These are phyloP conservation scores for Ariolimax columbianus DNA, from an alignment of 2,888 invertebrate species.

Conservation along the genomic window DNA sequence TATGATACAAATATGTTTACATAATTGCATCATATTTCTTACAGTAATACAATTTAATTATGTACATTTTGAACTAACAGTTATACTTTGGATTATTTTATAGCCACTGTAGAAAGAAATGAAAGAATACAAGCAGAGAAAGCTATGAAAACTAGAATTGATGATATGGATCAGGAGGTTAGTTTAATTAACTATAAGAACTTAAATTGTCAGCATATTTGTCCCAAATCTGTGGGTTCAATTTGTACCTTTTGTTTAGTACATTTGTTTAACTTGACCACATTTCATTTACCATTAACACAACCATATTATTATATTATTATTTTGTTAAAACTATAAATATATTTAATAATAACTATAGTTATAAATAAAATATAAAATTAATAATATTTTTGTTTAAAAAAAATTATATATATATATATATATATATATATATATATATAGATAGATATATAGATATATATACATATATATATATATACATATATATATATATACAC, in stretches of 20 bases:
- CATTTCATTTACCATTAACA: neutral
- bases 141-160: constrained; percentile 55
- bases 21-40: neutral
- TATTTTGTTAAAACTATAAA: too few species aligned
- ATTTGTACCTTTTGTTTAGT: neutral
- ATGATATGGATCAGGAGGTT: constrained; percentile 60
- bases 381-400: too few species aligned
- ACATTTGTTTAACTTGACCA: neutral
- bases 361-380: too few species aligned
- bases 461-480: too few species aligned
- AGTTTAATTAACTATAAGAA: neutral
- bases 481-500: too few species aligned
- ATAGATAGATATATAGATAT: too few species aligned
- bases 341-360: too few species aligned
- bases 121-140: constrained; percentile 55
- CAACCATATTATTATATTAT: neutral
- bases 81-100: constrained; percentile 26
- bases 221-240: neutral
- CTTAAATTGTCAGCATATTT: neutral
- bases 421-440: too few species aligned
- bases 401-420: too few species aligned
- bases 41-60: neutral
- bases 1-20: neutral
- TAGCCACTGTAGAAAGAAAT: constrained; percentile 58
- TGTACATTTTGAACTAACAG: neutral